Conservation (phyloP, 2,113 vertebrate genomes). For the Phrynosoma platyrhinos region DNA sequence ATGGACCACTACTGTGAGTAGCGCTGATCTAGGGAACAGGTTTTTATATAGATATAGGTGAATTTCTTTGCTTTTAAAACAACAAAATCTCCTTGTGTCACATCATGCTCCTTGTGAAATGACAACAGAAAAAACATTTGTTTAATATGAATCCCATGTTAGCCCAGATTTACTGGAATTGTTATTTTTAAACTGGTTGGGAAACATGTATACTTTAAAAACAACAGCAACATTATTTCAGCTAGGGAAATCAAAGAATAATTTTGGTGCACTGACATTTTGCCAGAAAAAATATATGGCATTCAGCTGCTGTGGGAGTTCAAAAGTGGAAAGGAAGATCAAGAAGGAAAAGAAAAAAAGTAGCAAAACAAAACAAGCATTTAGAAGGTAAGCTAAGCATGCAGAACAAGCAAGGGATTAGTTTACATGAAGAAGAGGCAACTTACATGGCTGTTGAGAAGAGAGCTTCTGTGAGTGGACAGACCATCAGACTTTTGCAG, state of each 20-base stretch:
- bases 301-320: constrained; percentile 67
- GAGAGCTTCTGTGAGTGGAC: constrained; percentile 88
- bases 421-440: constrained; percentile 82
- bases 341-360: constrained; percentile 71
- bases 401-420: constrained; percentile 82
- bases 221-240: constrained; percentile 46
- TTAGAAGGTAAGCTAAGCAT: constrained; percentile 81
- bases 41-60: not conserved
- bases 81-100: not conserved
- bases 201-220: constrained; percentile 53
- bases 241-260: constrained; percentile 56
- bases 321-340: constrained; percentile 72
- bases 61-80: not conserved
- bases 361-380: constrained; percentile 79
- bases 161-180: constrained; percentile 38
- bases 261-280: constrained; percentile 63
- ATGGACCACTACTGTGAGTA: too few species aligned
- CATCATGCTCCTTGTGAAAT: not conserved
- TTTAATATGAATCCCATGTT: constrained; percentile 19
- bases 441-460: constrained; percentile 91
- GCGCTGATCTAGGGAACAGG: not conserved
- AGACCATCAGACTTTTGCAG: constrained; percentile 91
- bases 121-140: not conserved
- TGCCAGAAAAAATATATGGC: constrained; percentile 67
- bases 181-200: constrained; percentile 38